Evolutionary conservation across 2,797 vertebrate genomes (phyloP), one percentile per base, ranked within the genome.

Genomic region (Lepilemur ruficaudatus): DNA sequence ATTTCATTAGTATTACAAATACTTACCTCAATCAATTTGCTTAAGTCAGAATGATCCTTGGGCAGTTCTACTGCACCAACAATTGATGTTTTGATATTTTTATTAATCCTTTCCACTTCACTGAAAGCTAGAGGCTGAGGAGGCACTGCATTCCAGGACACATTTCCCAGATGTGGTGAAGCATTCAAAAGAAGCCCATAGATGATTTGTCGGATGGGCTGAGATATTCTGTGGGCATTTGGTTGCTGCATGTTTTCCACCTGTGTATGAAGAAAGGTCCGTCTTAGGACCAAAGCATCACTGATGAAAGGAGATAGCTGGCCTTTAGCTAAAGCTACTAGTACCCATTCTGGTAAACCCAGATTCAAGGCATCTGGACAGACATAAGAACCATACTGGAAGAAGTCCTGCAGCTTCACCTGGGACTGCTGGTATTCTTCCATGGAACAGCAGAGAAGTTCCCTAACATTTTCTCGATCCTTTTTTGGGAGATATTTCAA

Each of bases 221-320:
- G 92, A 30, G 99, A 98, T 3, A 98, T 43, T 41, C 95, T 89
- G 41, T 99, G 99, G 75, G 99, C 99, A 67, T 99, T 99, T 28
- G 98, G 94, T 30, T 97, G 98, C 96, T 98, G 99, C 98, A 99
- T 98, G 97, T 99, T 99, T 98, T 99, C 99, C 88, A 99, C 99
- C 95, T 99, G 99, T 1, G 98, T 98, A 0, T 98, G 98, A 30
- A 99, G 99, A 94, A 99, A 96, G 38, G 98, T 99, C 81, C 99
- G 99, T 57, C 83, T 98, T 79, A 99, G 98, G 6, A 99, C 97
- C 88, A 99, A 93, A 69, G 98, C 99, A 90, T 99, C 98, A 48
- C 99, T 98, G 94, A 99, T 75, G 78, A 99, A 97, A 0, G 99
- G 99, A 52, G 99, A 94, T 10, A 99, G 97, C 90, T 98, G 96